Percentiles rank a stretch among this genome's conserved stretches.
Conservation (phyloP, 2,113 vertebrate genomes). For the Alethe castanea region DNA sequence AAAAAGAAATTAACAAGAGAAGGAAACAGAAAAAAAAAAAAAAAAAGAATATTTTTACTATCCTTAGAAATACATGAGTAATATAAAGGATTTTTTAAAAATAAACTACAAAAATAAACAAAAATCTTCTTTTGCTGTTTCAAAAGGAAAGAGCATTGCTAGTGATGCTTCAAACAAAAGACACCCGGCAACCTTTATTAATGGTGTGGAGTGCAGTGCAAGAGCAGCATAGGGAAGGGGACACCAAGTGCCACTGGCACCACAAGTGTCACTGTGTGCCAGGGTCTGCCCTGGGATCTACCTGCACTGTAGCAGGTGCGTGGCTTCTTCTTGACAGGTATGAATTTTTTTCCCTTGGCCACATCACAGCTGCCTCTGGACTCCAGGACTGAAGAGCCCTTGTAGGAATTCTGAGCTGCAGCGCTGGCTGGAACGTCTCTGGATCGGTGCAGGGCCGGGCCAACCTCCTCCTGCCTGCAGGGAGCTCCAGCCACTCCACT, state of each 20-base stretch:
- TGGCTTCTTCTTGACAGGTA: slow-evolving; percentile 82
- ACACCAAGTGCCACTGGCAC: background rate
- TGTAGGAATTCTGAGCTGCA: slow-evolving; percentile 9
- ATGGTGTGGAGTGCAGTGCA: background rate
- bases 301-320: slow-evolving; percentile 88
- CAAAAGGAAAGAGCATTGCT: background rate
- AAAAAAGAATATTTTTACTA: background rate
- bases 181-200: background rate
- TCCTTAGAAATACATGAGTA: background rate
- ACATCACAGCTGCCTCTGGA: slow-evolving; percentile 34
- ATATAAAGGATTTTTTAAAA: background rate
- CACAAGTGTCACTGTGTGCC: background rate
- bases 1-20: background rate
- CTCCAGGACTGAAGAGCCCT: background rate
- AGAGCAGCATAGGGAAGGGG: background rate
- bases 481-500: background rate
- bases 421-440: slow-evolving; percentile 33
- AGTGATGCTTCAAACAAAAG: background rate
- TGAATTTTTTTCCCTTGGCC: slow-evolving; percentile 26
- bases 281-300: slow-evolving; percentile 13
- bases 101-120: background rate
- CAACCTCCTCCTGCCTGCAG: slow-evolving; percentile 21
- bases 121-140: background rate
- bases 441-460: slow-evolving; percentile 57
- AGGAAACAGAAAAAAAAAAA: background rate